Evolutionary conservation across 2,888 invertebrate species (phyloP), one percentile per base, ranked within the genome.

Genomic region (Chaetoderma sp.): DNA sequence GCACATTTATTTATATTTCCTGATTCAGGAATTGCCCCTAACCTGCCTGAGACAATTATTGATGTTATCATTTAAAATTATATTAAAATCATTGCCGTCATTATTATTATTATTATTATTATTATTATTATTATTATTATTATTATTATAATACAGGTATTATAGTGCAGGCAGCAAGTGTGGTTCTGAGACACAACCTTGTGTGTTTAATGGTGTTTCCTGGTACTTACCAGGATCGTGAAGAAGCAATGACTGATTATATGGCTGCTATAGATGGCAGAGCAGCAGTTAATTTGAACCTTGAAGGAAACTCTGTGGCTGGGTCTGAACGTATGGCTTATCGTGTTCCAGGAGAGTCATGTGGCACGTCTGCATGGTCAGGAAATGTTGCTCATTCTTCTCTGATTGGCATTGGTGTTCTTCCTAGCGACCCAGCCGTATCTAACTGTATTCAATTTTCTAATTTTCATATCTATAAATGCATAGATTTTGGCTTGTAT

Each of bases 401-500:
- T 47, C 36, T 78, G 27, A 54, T 73, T 8, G 82, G 80, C 16
- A 63, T 76, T 10, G 69, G 57, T 5, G 42, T 76, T 4, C 58
- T 77, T 6, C 75, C 75, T 1, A 33, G 21, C 0, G 76, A 77
- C 56, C n/a, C n/a, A n/a, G 55, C 50, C 8, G 32, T 54, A 21
- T 23, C 32, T 2, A 60, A 44, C 6, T 84, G 84, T 64, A 62
- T 71, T 1, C 65, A 68, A 47, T 68, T 75, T 16, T 59, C 74
- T n/a, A 75, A 75, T 21, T 81, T 83, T 52, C 70, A 70, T 1
- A 36, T 75, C 3, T 80, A 76, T 73, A 81, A 78, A 60, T 73
- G 65, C 54, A 69, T 63, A 21, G 79, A 83, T 55, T 80, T 65
- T 67, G 84, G 83, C 1, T 49, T 84, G 3, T 85, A 82, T 63